These are phyloP conservation scores for Capra hircus DNA, from an alignment of 2,113 vertebrate species.

Conservation along the genomic window DNA sequence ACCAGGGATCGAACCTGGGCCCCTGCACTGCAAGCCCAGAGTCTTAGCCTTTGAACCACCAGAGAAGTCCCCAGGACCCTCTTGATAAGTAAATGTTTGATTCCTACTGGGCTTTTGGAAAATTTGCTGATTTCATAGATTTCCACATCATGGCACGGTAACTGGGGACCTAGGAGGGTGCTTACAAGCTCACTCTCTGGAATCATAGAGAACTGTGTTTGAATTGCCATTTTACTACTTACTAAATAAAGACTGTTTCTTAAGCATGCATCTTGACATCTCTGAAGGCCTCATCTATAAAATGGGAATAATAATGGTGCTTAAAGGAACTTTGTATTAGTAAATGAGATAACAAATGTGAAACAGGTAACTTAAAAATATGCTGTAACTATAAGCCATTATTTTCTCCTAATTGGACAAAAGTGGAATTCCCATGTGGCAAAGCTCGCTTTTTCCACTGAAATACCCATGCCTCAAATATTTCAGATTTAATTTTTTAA, in stretches of 20 bases:
- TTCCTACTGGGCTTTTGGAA: neutral
- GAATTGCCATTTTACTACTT: neutral
- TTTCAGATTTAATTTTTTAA: conserved; percentile 49
- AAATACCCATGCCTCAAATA: neutral
- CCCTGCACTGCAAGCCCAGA: neutral
- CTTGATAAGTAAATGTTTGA: neutral
- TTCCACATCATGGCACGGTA: neutral
- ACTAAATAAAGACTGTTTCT: neutral
- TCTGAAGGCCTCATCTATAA: neutral
- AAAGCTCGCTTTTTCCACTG: neutral
- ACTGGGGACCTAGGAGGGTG: neutral
- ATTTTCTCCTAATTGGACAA: neutral
- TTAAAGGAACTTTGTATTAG: neutral
- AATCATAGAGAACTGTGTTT: neutral
- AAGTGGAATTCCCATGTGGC: neutral
- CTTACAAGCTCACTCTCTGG: neutral
- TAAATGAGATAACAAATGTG: neutral
- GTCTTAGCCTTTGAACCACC: neutral
- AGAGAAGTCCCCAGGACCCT: neutral
- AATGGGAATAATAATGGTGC: neutral
- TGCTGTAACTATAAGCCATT: neutral
- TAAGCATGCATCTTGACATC: neutral
- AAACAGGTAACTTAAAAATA: neutral
- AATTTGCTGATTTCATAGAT: neutral
- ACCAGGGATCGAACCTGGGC: neutral